Evolutionary conservation across 2,113 vertebrate species (phyloP).

Genomic region (Chloropsis hardwickii): DNA sequence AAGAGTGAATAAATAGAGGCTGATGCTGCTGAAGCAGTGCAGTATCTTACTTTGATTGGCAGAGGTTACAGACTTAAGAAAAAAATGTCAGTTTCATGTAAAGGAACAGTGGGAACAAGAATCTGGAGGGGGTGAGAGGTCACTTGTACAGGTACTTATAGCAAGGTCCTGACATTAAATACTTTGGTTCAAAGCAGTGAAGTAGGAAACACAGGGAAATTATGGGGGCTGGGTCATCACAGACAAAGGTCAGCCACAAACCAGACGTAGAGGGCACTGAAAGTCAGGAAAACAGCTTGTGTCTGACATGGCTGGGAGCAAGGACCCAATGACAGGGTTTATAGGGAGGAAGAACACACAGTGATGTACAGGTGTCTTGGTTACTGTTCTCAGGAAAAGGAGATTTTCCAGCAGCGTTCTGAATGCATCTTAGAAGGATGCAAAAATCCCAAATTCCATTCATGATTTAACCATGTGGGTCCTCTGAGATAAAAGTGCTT

Average conservation of each 20-base stretch:
- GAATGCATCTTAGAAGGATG: neutral
- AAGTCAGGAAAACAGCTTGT: neutral
- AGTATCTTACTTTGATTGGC: neutral
- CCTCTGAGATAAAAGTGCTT: neutral
- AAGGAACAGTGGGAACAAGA: neutral
- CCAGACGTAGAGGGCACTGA: neutral
- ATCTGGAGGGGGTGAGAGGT: neutral
- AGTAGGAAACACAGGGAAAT: neutral
- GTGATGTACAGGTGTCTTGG: neutral
- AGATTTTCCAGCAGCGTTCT: neutral
- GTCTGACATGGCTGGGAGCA: neutral
- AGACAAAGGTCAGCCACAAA: neutral
- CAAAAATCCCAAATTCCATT: neutral
- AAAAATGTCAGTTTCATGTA: neutral
- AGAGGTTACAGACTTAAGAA: neutral
- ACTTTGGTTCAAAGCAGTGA: neutral
- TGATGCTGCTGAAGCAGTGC: neutral
- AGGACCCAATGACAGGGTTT: neutral
- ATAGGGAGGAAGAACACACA: neutral
- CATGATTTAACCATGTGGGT: neutral
- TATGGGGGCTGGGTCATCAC: neutral
- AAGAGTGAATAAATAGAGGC: neutral
- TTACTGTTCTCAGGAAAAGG: neutral
- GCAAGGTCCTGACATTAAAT: neutral
- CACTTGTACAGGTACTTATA: neutral